Evolutionary conservation across 2,113 vertebrate genomes (phyloP).

Genomic region (Carassius carassius): DNA sequence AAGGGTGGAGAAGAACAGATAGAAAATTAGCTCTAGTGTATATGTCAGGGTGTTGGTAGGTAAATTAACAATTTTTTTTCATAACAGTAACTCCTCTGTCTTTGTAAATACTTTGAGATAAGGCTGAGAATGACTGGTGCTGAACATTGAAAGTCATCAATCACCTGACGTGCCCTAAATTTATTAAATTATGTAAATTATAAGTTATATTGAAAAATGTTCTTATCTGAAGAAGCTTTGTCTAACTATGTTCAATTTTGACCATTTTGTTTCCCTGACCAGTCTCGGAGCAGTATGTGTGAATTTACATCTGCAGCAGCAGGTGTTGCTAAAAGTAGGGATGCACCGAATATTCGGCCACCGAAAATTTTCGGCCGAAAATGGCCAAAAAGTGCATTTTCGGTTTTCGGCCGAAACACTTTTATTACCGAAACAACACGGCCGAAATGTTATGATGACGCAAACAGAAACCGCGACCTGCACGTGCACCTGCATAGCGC

Average conservation of each 20-base stretch:
- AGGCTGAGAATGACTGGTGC: not conserved
- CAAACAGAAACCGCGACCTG: too few species aligned
- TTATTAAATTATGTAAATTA: not conserved
- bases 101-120: slow-evolving; percentile 41
- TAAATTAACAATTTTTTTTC: slow-evolving; percentile 57
- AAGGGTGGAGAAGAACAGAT: slow-evolving; percentile 12
- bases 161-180: slow-evolving; percentile 10
- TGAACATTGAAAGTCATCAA: not conserved
- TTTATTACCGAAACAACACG: too few species aligned
- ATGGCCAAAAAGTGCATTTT: too few species aligned
- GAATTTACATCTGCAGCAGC: slow-evolving; percentile 42
- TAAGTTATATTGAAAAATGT: not conserved
- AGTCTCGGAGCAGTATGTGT: slow-evolving; percentile 21
- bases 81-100: slow-evolving; percentile 48
- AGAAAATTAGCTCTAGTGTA: slow-evolving; percentile 26
- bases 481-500: too few species aligned
- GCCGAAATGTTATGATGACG: too few species aligned
- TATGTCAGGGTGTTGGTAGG: slow-evolving; percentile 51
- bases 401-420: too few species aligned
- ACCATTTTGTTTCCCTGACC: not conserved
- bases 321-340: slow-evolving; percentile 52
- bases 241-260: not conserved
- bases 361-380: too few species aligned
- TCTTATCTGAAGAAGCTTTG: not conserved
- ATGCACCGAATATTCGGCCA: too few species aligned